These are phyloP conservation scores for Brachypteracias leptosomus DNA, from an alignment of 2,113 vertebrate species.

Conservation along the genomic window DNA sequence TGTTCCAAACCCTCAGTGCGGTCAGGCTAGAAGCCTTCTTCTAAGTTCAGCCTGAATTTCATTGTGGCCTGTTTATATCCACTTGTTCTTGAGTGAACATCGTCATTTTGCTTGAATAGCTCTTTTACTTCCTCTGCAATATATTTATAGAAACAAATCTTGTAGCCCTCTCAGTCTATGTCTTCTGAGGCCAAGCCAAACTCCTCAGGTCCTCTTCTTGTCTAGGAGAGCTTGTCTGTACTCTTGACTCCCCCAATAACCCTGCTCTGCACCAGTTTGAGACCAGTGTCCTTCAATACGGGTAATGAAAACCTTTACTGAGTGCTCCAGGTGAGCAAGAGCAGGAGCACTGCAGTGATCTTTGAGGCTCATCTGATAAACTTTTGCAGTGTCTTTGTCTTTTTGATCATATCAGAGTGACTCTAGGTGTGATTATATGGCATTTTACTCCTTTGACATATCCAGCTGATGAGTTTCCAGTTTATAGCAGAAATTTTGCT, in stretches of 20 bases:
- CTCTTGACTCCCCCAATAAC: neutral
- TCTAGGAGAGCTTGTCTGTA: neutral
- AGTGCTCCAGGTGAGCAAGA: neutral
- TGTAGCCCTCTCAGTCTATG: neutral
- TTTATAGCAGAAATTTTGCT: neutral
- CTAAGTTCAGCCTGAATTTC: constrained; percentile 1
- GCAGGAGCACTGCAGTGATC: neutral
- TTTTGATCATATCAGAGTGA: neutral
- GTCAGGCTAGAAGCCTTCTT: constrained; percentile 4
- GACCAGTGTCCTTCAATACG: neutral
- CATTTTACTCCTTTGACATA: neutral
- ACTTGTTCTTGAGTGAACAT: constrained; percentile 14
- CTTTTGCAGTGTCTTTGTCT: neutral
- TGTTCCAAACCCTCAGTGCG: constrained; percentile 36
- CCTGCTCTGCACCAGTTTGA: neutral
- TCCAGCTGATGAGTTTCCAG: neutral
- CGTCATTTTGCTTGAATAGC: neutral
- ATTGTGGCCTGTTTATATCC: constrained; percentile 19
- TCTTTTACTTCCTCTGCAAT: neutral
- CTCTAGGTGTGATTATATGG: neutral
- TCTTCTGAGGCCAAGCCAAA: neutral
- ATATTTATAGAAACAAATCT: neutral
- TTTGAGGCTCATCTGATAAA: neutral
- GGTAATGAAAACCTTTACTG: neutral
- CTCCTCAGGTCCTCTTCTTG: neutral